Conservation (phyloP, 1,140 invertebrate species). For the Nylanderia fulva region DNA sequence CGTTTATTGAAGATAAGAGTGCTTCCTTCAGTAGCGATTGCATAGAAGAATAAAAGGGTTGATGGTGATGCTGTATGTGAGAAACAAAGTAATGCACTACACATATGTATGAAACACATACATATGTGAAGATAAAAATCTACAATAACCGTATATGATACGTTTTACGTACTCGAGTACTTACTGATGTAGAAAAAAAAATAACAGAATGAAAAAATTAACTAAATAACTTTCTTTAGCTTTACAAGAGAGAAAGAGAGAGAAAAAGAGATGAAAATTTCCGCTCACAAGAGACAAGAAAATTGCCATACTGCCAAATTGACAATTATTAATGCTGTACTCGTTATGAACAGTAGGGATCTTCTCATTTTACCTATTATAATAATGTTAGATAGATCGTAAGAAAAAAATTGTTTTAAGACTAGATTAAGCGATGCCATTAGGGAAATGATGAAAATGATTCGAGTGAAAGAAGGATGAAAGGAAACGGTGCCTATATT, state of each 20-base stretch:
- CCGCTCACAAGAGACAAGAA: slow-evolving; percentile 79
- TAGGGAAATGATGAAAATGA: slow-evolving; percentile 73
- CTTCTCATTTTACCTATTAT: slow-evolving; percentile 81
- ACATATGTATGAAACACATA: slow-evolving; percentile 1
- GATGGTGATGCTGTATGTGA: slow-evolving; percentile 36
- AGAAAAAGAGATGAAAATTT: slow-evolving; percentile 74
- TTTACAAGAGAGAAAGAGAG: slow-evolving; percentile 47
- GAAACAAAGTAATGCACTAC: slow-evolving; percentile 40
- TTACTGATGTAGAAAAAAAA: slow-evolving; percentile 55
- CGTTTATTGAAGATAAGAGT: slow-evolving; percentile 66
- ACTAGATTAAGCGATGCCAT: slow-evolving; percentile 79
- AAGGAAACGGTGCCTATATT: slow-evolving; percentile 81
- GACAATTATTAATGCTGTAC: slow-evolving; percentile 83
- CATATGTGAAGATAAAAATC: slow-evolving; percentile 1
- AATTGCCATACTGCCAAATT: slow-evolving; percentile 86
- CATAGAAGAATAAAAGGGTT: slow-evolving; percentile 49
- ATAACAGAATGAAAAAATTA: slow-evolving; percentile 12
- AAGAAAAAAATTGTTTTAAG: slow-evolving; percentile 81
- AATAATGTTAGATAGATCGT: slow-evolving; percentile 83
- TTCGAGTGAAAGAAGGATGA: slow-evolving; percentile 75
- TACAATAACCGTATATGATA: slow-evolving; percentile 45
- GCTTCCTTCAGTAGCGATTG: slow-evolving; percentile 69
- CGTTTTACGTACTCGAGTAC: slow-evolving; percentile 60
- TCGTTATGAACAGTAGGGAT: slow-evolving; percentile 84
- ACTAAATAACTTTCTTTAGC: slow-evolving; percentile 53